Base-by-base conservation (phyloP, 2,113 vertebrate genomes). In the Aegotheles bennettii region DNA sequence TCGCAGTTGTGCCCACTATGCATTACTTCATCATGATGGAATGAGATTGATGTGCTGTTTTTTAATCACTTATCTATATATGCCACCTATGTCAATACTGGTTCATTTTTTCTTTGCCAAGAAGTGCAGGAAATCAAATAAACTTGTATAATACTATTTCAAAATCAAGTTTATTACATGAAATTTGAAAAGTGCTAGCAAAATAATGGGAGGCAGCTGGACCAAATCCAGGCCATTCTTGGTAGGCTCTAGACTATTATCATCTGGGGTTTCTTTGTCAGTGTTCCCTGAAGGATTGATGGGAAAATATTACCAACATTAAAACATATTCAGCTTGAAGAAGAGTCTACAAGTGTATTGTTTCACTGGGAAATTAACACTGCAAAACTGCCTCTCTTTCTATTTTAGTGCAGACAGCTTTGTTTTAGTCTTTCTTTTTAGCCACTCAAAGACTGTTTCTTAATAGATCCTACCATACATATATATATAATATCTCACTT, bases 21-120 rank as follows among this genome's bases (percentile, higher is more conserved):
- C 35, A 75, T 93, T 85, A 65, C 21, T 89, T 84, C 29, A 56
- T 85, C 31, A 9, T 77, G 84, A 83, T 40, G 68, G 85, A 95
- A 85, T 90, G 94, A 93, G 90, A 95, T 83, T 88, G 79, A 93
- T 95, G 87, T 73, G 36, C 71, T 95, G 54, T 67, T 95, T 85
- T 74, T 45, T 74, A 83, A 83, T 88, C 47, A 91, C 50, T 50
- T 91, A 57, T 83, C 59, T 84, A 29, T 77, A 86, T n/a, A 67
- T 2, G 59, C 42, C 64, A 67, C 65, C 75, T 83, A 80, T 87
- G 76, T 87, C 82, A 90, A 88, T 77, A 73, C 3, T 47, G 50
- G 28, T 59, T 95, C 38, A 56, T 90, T 95, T 95, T 71, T 91
- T 71, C 67, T 91, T 91, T 95, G 84, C 67, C 87, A 87, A 50